These are phyloP conservation scores for Cossypha dichroa DNA, from an alignment of 2,797 vertebrate species.

Conservation along the genomic window DNA sequence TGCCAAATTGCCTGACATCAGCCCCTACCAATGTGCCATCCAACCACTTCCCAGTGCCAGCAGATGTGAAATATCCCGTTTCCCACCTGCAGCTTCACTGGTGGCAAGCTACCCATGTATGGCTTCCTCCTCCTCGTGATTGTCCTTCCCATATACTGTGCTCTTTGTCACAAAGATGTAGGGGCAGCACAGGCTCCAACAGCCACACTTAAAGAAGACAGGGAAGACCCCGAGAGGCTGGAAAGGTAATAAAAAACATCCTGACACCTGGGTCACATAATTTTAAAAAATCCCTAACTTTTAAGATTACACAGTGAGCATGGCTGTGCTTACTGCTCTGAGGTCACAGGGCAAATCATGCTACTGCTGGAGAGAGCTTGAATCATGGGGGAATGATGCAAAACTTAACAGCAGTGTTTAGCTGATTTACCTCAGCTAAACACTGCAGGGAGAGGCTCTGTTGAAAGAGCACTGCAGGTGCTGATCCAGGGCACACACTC, in stretches of 20 bases:
- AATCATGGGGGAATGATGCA: rapidly evolving
- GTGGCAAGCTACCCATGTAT: not conserved
- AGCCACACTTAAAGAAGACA: not conserved
- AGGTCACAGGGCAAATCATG: not conserved
- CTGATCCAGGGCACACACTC: not conserved
- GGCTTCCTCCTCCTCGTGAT: not conserved
- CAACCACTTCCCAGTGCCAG: not conserved
- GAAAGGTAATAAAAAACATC: not conserved
- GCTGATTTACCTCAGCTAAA: not conserved
- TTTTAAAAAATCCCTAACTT: not conserved
- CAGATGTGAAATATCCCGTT: not conserved
- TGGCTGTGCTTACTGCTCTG: not conserved
- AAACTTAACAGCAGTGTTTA: not conserved
- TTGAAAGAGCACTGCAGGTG: not conserved
- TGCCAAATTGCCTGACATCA: not conserved
- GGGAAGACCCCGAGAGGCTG: not conserved
- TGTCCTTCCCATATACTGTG: not conserved
- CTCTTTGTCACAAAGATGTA: not conserved
- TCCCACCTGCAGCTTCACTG: not conserved
- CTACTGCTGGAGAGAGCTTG: not conserved
- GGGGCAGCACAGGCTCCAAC: not conserved
- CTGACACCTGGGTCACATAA: not conserved
- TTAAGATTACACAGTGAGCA: not conserved
- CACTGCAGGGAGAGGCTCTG: not conserved
- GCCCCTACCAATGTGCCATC: not conserved